Base-by-base conservation (phyloP, 2,888 invertebrate genomes). In the Saturnia japonica region DNA sequence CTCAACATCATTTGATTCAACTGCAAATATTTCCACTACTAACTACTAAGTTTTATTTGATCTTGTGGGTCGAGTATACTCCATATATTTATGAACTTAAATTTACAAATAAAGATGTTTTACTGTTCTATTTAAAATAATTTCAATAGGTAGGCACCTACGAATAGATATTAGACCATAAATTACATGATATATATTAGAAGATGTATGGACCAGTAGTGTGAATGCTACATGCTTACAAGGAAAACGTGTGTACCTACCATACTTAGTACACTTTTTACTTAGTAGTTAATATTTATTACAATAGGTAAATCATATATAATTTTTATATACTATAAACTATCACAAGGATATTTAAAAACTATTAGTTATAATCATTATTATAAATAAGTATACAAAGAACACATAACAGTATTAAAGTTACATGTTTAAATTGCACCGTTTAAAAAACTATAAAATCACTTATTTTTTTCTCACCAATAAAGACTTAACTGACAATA, bases 391-490 rank as follows among this genome's bases (percentile, higher is more conserved):
- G 12, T 12, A 57, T 34, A n/a, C n/a, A n/a, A n/a, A 34, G 34
- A 34, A 34, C 6, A 34, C 34, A 34, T 34, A 34, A 34, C 6
- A 4, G 34, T 34, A 34, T 34, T 34, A 34, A 34, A 6, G 34
- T 57, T 57, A 47, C n/a, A 64, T 34, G 28, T n/a, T 71, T 68
- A 62, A 71, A 71, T 71, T 72, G 70, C 73, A 71, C 28, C 25
- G 67, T 81, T 83, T 80, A 78, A 82, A 80, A 80, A 80, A 75
- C 76, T 74, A 76, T 82, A 78, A 80, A 81, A 76, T 78, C 74
- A 73, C 75, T 74, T 77, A 75, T 47, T 66, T 67, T 71, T 69
- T 68, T 64, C 34, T 51, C 45, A 69, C 76, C 77, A 76, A 79
- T 77, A 79, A 80, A 81, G 76, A 76, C 74, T 77, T 76, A 68